phyloP scores from a whole-genome alignment of 2,113 vertebrate species.

The Nanger granti region DNA sequence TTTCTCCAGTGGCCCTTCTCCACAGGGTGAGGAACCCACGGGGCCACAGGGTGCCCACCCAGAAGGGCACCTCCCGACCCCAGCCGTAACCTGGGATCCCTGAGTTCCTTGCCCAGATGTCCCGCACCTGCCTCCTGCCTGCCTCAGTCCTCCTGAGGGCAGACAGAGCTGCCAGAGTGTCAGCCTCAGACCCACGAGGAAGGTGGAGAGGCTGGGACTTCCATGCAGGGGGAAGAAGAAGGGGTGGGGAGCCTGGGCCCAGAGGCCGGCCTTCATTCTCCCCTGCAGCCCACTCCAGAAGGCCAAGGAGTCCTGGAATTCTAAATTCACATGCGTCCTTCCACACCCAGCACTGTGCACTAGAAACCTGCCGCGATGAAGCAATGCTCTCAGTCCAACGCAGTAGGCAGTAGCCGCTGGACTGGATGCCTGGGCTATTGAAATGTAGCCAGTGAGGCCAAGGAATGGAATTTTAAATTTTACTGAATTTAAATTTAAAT shows the following conservation, averaged over 20 bases:
- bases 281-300: not conserved
- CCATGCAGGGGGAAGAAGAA: not conserved
- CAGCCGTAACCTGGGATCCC: not conserved
- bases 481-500: not conserved
- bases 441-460: not conserved
- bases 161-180: not conserved
- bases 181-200: not conserved
- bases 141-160: not conserved
- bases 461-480: not conserved
- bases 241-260: not conserved
- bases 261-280: not conserved
- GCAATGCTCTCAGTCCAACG: not conserved
- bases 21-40: not conserved
- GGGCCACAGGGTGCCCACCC: not conserved
- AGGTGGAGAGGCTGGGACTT: not conserved
- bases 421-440: not conserved
- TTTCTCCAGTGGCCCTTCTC: not conserved
- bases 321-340: not conserved
- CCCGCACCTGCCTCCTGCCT: not conserved
- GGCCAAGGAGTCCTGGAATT: not conserved
- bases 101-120: not conserved
- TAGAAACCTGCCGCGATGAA: not conserved
- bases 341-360: not conserved
- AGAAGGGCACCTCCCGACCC: too few species aligned
- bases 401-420: not conserved